Evolutionary conservation across 1,140 invertebrate species (phyloP), one percentile per base, ranked within the genome.

Genomic region (Anastrepha ludens): DNA sequence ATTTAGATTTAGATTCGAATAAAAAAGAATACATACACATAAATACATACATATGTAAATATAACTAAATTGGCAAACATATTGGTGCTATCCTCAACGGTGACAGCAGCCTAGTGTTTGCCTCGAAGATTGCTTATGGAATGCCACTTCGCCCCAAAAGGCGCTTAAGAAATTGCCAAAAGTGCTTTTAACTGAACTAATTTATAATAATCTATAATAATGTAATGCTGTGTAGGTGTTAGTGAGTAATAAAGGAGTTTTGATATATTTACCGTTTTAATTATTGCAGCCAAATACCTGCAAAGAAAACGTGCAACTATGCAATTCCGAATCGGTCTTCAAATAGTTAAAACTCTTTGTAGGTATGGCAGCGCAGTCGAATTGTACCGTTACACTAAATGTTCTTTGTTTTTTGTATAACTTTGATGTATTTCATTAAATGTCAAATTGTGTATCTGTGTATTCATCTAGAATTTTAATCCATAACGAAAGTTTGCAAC

Each of bases 141-240:
- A 81, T 55, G 74, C 74, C 74, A 81, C 8, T 81, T 58, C n/a
- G 74, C 74, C 74, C 58, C 44, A 55, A 81, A 47, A 44, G 67
- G 67, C 67, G 74, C 44, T 81, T 81, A 29, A 81, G n/a, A 81
- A 65, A 62, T 88, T 92, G 91, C 91, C 91, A 92, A 92, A 92
- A 91, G 91, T 92, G 91, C 91, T 92, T 92, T 92, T 91, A 92
- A 92, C 60, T 88, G 60, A 65, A 88, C 81, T 85, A 88, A 88
- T 90, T 90, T 91, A 81, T 55, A 55, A 81, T 81, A 81, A 81
- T 55, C 20, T 81, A 55, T 81, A 81, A 81, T 81, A 55, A 58
- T 55, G 74, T 15, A 74, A 29, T 47, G 39, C 17, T 74, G 41
- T 81, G 15, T 81, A 81, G 74, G 20, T 58, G 20, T 81, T 81